These are phyloP conservation scores for Anisognathus igniventris DNA, from an alignment of 2,797 vertebrate genomes.

Conservation along the genomic window DNA sequence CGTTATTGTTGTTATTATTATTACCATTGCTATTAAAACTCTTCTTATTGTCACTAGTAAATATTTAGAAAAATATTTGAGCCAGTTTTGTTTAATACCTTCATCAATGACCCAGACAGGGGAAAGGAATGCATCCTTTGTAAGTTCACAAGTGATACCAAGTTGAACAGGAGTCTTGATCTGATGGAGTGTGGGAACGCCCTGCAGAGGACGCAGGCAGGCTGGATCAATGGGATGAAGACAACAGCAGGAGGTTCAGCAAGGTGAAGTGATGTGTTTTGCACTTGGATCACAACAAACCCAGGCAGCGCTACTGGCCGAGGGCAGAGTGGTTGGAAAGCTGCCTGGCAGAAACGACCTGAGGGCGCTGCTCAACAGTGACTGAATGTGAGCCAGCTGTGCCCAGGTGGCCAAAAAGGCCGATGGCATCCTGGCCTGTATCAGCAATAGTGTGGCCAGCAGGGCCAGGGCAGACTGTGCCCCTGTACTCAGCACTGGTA, in stretches of 20 bases:
- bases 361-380: accelerated
- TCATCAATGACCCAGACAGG: background rate
- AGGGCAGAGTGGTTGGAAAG: background rate
- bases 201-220: background rate
- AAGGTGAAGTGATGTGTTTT: background rate
- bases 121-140: background rate
- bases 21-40: background rate
- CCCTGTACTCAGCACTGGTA: accelerated
- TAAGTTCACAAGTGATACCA: accelerated
- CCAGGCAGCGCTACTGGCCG: too few species aligned
- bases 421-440: background rate
- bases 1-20: accelerated
- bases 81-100: background rate
- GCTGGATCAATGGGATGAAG: background rate
- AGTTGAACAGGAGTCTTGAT: background rate
- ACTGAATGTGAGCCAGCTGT: accelerated
- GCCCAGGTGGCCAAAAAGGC: background rate
- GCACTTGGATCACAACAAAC: too few species aligned
- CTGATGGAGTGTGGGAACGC: background rate
- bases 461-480: accelerated
- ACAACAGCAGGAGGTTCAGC: background rate
- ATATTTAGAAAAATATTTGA: background rate
- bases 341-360: background rate
- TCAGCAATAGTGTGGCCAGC: background rate
- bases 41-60: background rate